Conservation (phyloP, 2,888 invertebrate species). For the Caenorhabditis wallacei region DNA sequence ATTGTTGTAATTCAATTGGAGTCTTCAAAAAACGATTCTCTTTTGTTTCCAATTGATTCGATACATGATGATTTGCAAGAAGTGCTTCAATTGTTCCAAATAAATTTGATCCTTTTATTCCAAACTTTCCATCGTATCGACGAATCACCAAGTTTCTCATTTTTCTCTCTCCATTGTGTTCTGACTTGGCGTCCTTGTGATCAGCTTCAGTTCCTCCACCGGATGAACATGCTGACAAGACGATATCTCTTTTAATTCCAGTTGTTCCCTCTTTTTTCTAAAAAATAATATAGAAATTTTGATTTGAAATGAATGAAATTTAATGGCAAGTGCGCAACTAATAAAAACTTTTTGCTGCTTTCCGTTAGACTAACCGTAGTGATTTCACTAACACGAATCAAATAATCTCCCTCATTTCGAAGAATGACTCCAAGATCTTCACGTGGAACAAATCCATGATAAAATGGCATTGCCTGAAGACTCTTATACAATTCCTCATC, state of each 20-base stretch:
- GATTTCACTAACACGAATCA: slow-evolving; percentile 63
- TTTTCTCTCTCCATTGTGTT: slow-evolving; percentile 31
- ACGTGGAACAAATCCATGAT: slow-evolving; percentile 62
- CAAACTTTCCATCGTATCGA: slow-evolving; percentile 40
- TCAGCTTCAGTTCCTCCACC: slow-evolving; percentile 32
- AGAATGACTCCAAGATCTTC: slow-evolving; percentile 50
- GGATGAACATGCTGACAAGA: slow-evolving; percentile 37
- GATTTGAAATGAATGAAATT: too few species aligned
- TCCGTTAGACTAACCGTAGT: slow-evolving; percentile 20
- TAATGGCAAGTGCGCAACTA: too few species aligned
- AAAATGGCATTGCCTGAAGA: slow-evolving; percentile 49
- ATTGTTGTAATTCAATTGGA: slow-evolving; percentile 36
- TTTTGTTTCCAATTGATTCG: slow-evolving; percentile 29
- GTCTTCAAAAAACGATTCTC: slow-evolving; percentile 46
- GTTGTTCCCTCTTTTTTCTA: slow-evolving; percentile 38
- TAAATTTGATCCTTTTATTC: slow-evolving; percentile 13
- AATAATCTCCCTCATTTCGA: slow-evolving; percentile 55
- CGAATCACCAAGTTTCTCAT: slow-evolving; percentile 61
- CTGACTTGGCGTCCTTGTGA: slow-evolving; percentile 31
- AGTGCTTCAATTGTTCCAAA: slow-evolving; percentile 44
- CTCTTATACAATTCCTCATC: slow-evolving; percentile 49
- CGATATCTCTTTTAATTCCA: slow-evolving; percentile 50
- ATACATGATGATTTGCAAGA: slow-evolving; percentile 30
- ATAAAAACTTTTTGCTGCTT: too few species aligned
- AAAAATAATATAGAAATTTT: too few species aligned